Base-by-base conservation (phyloP, 2,888 invertebrate genomes). In the Eilema sororculum region DNA sequence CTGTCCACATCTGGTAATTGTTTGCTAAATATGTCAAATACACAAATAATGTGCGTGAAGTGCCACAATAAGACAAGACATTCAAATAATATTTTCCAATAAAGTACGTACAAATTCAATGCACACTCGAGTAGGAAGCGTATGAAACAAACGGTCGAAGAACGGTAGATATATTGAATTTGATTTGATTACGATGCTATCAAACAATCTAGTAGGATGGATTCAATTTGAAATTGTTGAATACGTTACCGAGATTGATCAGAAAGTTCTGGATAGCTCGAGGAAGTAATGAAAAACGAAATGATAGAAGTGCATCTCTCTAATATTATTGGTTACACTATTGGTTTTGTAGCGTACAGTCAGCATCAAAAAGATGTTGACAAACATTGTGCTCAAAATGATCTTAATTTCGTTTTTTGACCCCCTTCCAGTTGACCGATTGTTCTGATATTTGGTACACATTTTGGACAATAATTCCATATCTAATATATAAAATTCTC, bases 141-240 rank as follows among this genome's bases (percentile, higher is more conserved):
- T 68, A 71, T 60, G 56, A 37, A 58, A 61, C 28, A 57, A 68
- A 56, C 8, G 37, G 25, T 12, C 52, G 65, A 65, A 67, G 56
- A 67, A 67, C 68, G 41, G 64, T 62, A 65, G 62, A 67, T 62
- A 58, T 67, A 73, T 71, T 67, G 68, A 46, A 24, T 68, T 68
- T 73, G 64, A 68, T 72, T 69, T 76, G 68, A 71, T 76, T 68
- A 69, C 72, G 73, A 73, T 59, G 62, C 65, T 64, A 69, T 60
- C 41, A 65, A 73, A 71, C 58, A 67, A 71, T 62, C 10, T 61
- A 30, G 28, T 64, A 64, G n/a, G 33, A 59, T 65, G 65, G n/a
- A 65, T 58, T 75, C 57, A 68, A 74, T 62, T 69, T 74, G 67
- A 69, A 72, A 69, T 41, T 56, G 64, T 71, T 62, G 71, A 33